Evolutionary conservation across 2,888 invertebrate genomes (phyloP).

Genomic region (Nymphalis polychloros): DNA sequence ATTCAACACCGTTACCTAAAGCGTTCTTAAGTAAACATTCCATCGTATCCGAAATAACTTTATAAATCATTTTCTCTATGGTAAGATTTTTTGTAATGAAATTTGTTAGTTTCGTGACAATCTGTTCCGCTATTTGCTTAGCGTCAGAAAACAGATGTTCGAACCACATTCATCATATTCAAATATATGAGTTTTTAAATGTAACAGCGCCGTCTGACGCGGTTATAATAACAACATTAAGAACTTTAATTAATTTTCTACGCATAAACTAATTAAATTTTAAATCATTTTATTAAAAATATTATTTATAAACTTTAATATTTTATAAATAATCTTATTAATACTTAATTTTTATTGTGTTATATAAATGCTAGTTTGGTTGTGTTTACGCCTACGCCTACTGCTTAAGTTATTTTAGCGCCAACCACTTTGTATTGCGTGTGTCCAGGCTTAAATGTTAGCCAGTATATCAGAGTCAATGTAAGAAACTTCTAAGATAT

Average conservation of each 20-base stretch:
- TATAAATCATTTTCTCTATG: constrained; percentile 75
- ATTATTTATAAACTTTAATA: too few relatives aligned
- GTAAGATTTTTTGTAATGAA: constrained; percentile 63
- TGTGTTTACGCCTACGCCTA: too few relatives aligned
- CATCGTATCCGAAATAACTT: constrained; percentile 76
- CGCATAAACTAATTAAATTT: constrained; percentile 12
- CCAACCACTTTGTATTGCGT: too few relatives aligned
- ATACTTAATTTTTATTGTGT: too few relatives aligned
- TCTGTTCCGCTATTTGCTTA: constrained; percentile 82
- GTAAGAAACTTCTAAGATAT: too few relatives aligned
- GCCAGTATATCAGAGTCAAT: too few relatives aligned
- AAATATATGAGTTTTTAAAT: constrained; percentile 63
- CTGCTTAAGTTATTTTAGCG: too few relatives aligned
- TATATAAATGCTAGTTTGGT: too few relatives aligned
- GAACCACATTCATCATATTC: constrained; percentile 67
- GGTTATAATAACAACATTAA: constrained; percentile 49
- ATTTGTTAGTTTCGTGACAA: constrained; percentile 79
- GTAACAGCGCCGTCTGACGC: constrained; percentile 52
- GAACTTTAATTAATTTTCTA: constrained; percentile 27
- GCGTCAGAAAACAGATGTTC: constrained; percentile 73
- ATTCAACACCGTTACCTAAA: constrained; percentile 54
- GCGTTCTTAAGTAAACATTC: constrained; percentile 68
- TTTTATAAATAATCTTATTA: not conserved
- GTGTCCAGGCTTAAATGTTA: too few relatives aligned
- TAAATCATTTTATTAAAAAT: too few relatives aligned